Conservation (phyloP, 2,888 invertebrate genomes). For the Neoaliturus tenellus region DNA sequence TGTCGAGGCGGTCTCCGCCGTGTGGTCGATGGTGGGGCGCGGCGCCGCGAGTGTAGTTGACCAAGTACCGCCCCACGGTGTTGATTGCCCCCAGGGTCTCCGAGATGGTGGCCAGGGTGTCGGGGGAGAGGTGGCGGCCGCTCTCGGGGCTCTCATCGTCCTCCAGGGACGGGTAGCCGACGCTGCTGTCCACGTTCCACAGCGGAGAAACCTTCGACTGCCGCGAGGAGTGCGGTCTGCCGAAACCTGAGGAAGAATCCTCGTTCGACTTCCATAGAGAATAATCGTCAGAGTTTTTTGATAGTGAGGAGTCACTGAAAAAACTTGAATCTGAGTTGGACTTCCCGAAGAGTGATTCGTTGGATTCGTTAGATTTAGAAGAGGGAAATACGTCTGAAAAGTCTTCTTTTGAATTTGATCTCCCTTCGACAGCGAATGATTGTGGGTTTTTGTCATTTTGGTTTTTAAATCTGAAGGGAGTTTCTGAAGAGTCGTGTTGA, state of each 20-base stretch:
- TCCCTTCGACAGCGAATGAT: neutral
- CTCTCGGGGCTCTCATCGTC: constrained; percentile 15
- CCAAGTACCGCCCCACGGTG: constrained; percentile 89
- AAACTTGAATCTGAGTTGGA: neutral
- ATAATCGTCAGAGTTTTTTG: neutral
- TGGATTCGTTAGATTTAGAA: constrained; percentile 21
- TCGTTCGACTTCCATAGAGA: constrained; percentile 27
- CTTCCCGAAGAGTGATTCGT: neutral
- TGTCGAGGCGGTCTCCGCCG: constrained; percentile 51
- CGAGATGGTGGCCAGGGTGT: constrained; percentile 73
- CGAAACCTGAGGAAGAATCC: neutral
- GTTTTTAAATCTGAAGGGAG: constrained; percentile 3
- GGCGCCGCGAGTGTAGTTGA: constrained; percentile 83
- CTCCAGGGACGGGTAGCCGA: constrained; percentile 19
- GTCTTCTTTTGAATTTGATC: constrained; percentile 7
- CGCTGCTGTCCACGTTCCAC: neutral
- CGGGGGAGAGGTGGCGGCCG: constrained; percentile 65
- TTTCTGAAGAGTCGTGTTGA: neutral
- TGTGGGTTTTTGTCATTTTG: neutral
- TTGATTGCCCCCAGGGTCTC: constrained; percentile 87
- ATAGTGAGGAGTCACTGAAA: neutral
- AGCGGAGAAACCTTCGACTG: constrained; percentile 47
- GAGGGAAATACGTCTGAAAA: neutral
- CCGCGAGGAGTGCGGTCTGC: constrained; percentile 32
- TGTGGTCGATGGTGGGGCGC: constrained; percentile 66